A percentile compares a stretch with the other conserved stretches of the same genome.
These are phyloP conservation scores for Sorex maritimensis DNA, from an alignment of 2,797 vertebrate species.

Conservation along the genomic window DNA sequence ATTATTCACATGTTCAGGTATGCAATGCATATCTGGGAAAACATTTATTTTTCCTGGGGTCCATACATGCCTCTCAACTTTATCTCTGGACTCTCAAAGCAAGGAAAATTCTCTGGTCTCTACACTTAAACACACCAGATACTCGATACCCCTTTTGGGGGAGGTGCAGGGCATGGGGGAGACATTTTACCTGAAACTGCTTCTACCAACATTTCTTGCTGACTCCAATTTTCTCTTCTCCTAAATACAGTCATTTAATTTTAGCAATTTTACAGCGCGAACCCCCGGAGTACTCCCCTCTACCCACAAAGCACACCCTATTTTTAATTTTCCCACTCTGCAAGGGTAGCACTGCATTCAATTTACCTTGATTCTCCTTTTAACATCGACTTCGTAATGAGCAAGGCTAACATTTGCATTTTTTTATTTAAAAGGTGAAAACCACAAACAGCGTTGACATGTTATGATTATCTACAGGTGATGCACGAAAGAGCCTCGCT, in stretches of 20 bases:
- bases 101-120: not conserved
- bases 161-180: not conserved
- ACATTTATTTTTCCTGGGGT: constrained; percentile 16
- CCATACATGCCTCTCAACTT: constrained; percentile 11
- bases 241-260: not conserved
- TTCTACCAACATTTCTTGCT: constrained; percentile 35
- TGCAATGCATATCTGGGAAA: not conserved
- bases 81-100: not conserved
- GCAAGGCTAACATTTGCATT: not conserved
- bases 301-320: not conserved
- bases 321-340: not conserved
- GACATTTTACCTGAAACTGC: not conserved
- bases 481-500: not conserved
- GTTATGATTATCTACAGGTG: not conserved
- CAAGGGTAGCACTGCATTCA: not conserved
- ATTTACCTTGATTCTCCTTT: not conserved
- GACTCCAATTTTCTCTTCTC: constrained; percentile 21
- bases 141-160: not conserved
- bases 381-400: not conserved
- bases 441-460: not conserved
- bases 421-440: constrained; percentile 44
- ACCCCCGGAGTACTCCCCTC: not conserved
- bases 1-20: constrained; percentile 37
- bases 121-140: not conserved
- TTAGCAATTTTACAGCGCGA: constrained; percentile 28